Evolutionary conservation across 2,797 vertebrate genomes (phyloP).

Genomic region (Astyanax mexicanus): DNA sequence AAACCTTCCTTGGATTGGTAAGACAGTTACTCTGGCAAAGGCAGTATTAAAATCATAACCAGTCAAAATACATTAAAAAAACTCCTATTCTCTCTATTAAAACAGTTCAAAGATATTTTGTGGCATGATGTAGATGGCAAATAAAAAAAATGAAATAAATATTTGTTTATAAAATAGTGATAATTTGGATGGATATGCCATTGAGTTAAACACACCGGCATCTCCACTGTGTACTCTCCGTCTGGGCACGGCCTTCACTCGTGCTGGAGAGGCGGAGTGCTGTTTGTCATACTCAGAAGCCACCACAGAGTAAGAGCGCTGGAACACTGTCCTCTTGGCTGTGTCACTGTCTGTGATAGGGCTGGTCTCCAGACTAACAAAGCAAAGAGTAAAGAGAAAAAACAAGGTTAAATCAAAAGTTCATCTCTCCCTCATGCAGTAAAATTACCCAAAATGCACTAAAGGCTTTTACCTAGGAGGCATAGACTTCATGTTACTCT

Average conservation of each 20-base stretch:
- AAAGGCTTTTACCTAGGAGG: slow-evolving; percentile 89
- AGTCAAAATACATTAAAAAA: too few species aligned
- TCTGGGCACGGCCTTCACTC: slow-evolving; percentile 95
- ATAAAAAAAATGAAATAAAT: too few species aligned
- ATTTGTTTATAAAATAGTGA: neutral
- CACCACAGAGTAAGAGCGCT: slow-evolving; percentile 97
- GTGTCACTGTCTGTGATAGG: slow-evolving; percentile 98
- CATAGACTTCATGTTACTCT: slow-evolving; percentile 99
- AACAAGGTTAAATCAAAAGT: neutral
- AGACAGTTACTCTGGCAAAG: too few species aligned
- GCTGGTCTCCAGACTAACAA: slow-evolving; percentile 93
- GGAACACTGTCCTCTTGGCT: slow-evolving; percentile 96
- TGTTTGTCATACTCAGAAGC: slow-evolving; percentile 99
- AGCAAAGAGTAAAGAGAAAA: slow-evolving; percentile 9
- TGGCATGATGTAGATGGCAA: too few species aligned
- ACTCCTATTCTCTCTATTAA: too few species aligned
- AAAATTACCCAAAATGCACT: neutral
- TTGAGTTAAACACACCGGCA: slow-evolving; percentile 81
- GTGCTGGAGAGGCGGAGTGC: slow-evolving; percentile 93
- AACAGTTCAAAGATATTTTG: too few species aligned
- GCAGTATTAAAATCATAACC: too few species aligned
- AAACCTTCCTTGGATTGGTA: too few species aligned
- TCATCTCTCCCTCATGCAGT: neutral
- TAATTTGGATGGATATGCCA: neutral
- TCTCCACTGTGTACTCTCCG: slow-evolving; percentile 98